phyloP scores from a whole-genome alignment of 2,797 vertebrate genomes.

The Holocentrus rufus region DNA sequence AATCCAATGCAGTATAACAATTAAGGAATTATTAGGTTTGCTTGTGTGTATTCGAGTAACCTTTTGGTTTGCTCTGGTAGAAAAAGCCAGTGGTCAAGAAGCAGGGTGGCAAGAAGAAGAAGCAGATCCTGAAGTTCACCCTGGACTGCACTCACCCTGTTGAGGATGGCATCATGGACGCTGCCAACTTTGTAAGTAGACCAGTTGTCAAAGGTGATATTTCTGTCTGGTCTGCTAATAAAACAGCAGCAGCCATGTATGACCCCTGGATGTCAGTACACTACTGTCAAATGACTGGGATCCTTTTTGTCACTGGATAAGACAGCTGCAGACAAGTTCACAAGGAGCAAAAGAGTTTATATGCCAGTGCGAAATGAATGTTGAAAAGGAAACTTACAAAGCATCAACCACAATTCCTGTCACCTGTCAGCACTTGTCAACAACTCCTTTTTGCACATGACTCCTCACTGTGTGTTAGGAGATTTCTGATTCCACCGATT shows the following conservation, averaged over 20 bases:
- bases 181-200: slow-evolving; percentile 94
- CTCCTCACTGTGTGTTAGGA: background rate
- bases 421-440: background rate
- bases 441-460: background rate
- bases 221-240: background rate
- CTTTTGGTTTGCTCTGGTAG: slow-evolving; percentile 67
- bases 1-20: too few species aligned
- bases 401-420: background rate
- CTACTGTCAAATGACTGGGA: background rate
- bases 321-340: too few species aligned
- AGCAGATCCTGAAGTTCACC: slow-evolving; percentile 96
- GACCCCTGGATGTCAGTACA: background rate
- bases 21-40: background rate
- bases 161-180: slow-evolving; percentile 99
- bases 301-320: too few species aligned
- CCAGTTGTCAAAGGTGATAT: background rate
- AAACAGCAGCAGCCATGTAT: background rate
- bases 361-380: too few species aligned
- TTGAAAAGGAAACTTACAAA: background rate
- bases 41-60: background rate
- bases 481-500: too few species aligned
- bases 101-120: slow-evolving; percentile 95
- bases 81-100: slow-evolving; percentile 85
- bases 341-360: too few species aligned
- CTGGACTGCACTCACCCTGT: slow-evolving; percentile 98